Base-by-base conservation (phyloP, 1,140 invertebrate genomes). In the Potamilus streckersoni region DNA sequence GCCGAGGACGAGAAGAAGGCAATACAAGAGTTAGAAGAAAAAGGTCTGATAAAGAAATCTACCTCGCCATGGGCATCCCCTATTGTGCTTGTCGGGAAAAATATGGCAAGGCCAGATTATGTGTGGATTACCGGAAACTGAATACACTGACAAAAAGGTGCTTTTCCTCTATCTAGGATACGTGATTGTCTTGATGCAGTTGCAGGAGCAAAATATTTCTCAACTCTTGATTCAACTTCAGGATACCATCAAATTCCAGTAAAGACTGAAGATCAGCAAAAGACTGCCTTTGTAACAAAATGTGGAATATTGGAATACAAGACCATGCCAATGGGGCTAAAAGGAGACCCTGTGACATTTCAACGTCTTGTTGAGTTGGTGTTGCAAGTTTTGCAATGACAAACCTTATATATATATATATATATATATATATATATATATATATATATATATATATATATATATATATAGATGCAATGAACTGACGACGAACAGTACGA, bases 41-140 rank as follows among this genome's bases (percentile, higher is more conserved):
- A 23, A 38, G 71, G 69, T 14, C 64, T 81, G 8, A 80, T 83
- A n/a, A 66, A 73, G 38, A 67, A 73, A 20, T 79, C 77, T 5
- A 76, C 59, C 20, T 15, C 63, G 1, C 63, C 63, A 1, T 65
- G 63, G 71, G 59, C 71, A 15, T 38, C 71, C 1, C 63, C 63
- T 23, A 65, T 65, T 27, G 23, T 65, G 20, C 3, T 65, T 1
- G 20, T 65, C 27, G 1, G 63, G 2, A 65, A 65, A 23, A 65
- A 27, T 2, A 17, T 27, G 63, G 23, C 17, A 23, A 15, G n/a
- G n/a, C n/a, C 12, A 17, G 69, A n/a, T 2, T 2, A 60, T 60
- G 59, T 60, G 59, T 60, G n/a, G 59, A 60, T 60, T 60, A 60
- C 2, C 59, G 59, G 15, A 60, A n/a, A n/a, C 59, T 60, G 15